Conservation (phyloP, 2,797 vertebrate species). For the Crotalus adamanteus region DNA sequence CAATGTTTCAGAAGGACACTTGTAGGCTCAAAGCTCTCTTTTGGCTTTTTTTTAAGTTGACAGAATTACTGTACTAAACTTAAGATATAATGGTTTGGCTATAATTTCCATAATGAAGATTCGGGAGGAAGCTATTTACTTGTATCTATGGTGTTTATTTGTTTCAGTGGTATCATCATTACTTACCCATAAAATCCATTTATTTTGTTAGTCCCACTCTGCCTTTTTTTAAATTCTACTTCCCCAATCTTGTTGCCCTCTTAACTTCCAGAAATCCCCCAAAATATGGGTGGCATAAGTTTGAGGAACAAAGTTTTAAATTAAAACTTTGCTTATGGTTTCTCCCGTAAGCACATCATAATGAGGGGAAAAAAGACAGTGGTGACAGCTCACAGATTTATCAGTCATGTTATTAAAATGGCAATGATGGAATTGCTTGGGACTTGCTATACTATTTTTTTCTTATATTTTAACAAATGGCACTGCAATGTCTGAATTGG, state of each 20-base stretch:
- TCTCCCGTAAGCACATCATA: background rate
- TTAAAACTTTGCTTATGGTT: background rate
- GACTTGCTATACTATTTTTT: background rate
- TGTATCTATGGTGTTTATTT: background rate
- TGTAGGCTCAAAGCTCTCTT: conserved; percentile 32
- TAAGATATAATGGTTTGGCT: background rate
- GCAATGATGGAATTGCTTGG: background rate
- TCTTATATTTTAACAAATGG: background rate
- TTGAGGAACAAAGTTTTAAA: background rate
- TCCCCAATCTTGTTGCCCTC: background rate
- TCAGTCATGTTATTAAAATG: background rate
- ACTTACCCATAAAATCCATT: conserved; percentile 17
- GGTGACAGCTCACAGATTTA: background rate
- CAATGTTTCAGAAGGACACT: conserved; percentile 40
- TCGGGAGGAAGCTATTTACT: background rate
- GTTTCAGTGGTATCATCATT: background rate
- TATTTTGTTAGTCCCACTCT: conserved; percentile 4
- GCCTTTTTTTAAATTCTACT: background rate
- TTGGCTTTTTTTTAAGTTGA: background rate
- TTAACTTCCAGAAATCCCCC: background rate
- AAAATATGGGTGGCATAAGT: background rate
- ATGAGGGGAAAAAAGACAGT: background rate
- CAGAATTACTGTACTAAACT: conserved; percentile 20
- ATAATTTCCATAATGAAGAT: conserved; percentile 19
- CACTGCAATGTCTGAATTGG: background rate